Evolutionary conservation across 2,797 vertebrate genomes (phyloP), one percentile per base, ranked within the genome.

Genomic region (Alosa sapidissima): DNA sequence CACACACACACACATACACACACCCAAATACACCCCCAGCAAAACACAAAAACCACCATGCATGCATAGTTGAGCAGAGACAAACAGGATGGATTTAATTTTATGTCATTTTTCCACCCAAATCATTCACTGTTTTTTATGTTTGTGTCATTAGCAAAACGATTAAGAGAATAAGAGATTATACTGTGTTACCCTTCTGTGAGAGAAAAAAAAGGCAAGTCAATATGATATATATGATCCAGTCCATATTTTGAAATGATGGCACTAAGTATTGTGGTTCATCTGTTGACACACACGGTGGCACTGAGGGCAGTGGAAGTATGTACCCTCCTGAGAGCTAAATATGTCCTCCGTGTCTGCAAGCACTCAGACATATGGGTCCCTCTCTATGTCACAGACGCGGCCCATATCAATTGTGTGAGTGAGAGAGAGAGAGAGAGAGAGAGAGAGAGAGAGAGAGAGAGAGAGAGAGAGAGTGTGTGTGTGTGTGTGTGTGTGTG

Each of bases 301-400:
- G 75, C 83, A 52, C 81, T 72, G 5, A 78, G 72, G 72, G 72
- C 41, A 78, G 41, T 7, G 72, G 36, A 47, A 83, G 65, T 85
- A 55, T 84, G 85, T 78, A 84, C 36, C 48, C 82, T 85, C 88
- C 72, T 86, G 19, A 75, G 84, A 81, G 84, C 84, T 87, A 81
- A 86, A 86, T 58, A 75, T 84, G 24, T 89, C 84, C 82, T 81
- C 84, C 54, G 87, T 84, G 86, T 84, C 87, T 84, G 87, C 78
- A 84, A 85, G 83, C 84, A 82, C 68, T 88, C 51, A 83, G 78
- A 87, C 87, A 88, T 88, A 88, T 86, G 87, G 84, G 81, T 68
- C 84, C 81, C 72, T 65, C 52, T 48, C 72, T 83, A 48, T 33
- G 62, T 60, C 87, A 75, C 82, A 81, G 68, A 85, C 83, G 1